Conservation (phyloP, 2,113 vertebrate genomes). For the Sylvia atricapilla region DNA sequence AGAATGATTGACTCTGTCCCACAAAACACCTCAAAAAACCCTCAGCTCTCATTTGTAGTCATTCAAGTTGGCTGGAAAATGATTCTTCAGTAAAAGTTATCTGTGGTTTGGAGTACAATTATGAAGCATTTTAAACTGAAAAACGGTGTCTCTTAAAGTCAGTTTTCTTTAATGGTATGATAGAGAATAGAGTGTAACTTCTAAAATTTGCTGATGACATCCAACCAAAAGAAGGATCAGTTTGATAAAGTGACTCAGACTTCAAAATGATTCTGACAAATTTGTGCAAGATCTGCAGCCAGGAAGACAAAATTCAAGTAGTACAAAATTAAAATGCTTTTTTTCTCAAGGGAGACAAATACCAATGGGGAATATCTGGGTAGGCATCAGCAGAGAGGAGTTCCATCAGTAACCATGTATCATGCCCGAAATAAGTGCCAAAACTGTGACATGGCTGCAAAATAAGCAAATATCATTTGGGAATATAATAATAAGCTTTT, state of each 20-base stretch:
- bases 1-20: background rate
- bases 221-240: background rate
- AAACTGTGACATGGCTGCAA: background rate
- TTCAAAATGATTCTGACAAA: background rate
- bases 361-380: background rate
- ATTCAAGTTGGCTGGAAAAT: background rate
- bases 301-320: background rate
- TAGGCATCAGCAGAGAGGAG: background rate
- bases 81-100: background rate
- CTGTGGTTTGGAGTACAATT: background rate
- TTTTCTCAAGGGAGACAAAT: background rate
- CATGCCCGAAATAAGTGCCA: background rate
- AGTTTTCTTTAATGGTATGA: background rate
- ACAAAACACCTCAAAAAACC: background rate
- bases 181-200: background rate
- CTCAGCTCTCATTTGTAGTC: background rate
- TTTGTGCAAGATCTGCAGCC: background rate
- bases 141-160: background rate
- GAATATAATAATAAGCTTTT: background rate
- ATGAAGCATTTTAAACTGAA: background rate
- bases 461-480: background rate
- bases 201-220: background rate
- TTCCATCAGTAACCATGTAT: background rate
- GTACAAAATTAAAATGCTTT: background rate
- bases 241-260: background rate